These are phyloP conservation scores for Diglossa cyanea DNA, from an alignment of 2,797 vertebrate species.

Conservation along the genomic window DNA sequence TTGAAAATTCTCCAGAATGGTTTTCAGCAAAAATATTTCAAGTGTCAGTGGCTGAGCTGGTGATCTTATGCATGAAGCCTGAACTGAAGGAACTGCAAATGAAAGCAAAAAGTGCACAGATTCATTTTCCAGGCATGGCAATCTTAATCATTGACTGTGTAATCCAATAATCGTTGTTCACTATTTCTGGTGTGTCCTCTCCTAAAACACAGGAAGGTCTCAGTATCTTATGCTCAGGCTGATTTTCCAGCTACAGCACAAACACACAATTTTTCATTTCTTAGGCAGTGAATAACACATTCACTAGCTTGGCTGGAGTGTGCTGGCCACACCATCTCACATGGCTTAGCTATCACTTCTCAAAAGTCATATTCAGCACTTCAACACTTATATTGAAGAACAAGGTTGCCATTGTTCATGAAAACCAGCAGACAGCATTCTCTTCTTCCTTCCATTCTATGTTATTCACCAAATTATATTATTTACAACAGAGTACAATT, in stretches of 20 bases:
- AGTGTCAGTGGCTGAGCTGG: neutral
- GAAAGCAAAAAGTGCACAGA: neutral
- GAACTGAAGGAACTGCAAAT: neutral
- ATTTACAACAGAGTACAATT: neutral
- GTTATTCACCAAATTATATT: neutral
- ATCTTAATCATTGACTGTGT: neutral
- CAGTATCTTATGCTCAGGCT: neutral
- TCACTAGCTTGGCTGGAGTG: neutral
- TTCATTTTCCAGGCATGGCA: neutral
- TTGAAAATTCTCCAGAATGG: neutral
- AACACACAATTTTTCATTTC: neutral
- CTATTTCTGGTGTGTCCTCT: neutral
- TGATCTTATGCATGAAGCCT: neutral
- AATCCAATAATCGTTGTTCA: neutral
- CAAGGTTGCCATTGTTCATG: neutral
- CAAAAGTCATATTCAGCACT: neutral
- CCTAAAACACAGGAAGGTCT: neutral
- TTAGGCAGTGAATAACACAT: neutral
- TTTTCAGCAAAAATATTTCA: neutral
- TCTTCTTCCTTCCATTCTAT: neutral
- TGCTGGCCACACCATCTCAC: neutral
- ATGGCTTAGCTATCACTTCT: neutral
- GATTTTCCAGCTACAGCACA: neutral
- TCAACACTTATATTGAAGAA: neutral
- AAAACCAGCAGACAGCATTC: neutral